phyloP scores from a whole-genome alignment of 1,140 invertebrate genomes.

The Ceratina calcarata region DNA sequence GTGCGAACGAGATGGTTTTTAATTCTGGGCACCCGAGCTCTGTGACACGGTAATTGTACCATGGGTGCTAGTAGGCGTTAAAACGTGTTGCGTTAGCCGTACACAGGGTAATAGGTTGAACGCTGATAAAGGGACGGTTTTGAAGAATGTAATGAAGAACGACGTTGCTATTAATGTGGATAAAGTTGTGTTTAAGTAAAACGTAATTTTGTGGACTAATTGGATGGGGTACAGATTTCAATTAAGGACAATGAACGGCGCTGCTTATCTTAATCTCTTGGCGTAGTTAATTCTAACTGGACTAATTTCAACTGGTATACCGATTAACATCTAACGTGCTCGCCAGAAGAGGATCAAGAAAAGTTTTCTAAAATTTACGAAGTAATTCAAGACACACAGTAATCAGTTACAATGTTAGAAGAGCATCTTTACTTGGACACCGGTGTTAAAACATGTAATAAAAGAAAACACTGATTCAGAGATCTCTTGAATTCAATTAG shows the following conservation, averaged over 20 bases:
- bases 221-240: neutral
- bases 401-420: neutral
- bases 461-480: no score
- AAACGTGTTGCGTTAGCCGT: neutral
- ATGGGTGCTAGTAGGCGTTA: neutral
- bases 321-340: neutral
- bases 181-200: neutral
- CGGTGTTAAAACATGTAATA: neutral
- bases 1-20: no score
- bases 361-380: neutral
- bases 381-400: no score
- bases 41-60: neutral
- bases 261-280: neutral
- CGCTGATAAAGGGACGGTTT: neutral
- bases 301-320: neutral
- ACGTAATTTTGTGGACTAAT: neutral
- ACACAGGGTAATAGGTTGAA: neutral
- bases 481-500: neutral
- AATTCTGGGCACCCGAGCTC: neutral
- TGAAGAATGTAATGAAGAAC: neutral
- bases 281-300: neutral
- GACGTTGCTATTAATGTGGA: neutral
- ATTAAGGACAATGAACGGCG: neutral
- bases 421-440: neutral
- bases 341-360: neutral